These are phyloP conservation scores for Chaetura pelagica DNA, from an alignment of 2,113 vertebrate genomes.

Conservation along the genomic window DNA sequence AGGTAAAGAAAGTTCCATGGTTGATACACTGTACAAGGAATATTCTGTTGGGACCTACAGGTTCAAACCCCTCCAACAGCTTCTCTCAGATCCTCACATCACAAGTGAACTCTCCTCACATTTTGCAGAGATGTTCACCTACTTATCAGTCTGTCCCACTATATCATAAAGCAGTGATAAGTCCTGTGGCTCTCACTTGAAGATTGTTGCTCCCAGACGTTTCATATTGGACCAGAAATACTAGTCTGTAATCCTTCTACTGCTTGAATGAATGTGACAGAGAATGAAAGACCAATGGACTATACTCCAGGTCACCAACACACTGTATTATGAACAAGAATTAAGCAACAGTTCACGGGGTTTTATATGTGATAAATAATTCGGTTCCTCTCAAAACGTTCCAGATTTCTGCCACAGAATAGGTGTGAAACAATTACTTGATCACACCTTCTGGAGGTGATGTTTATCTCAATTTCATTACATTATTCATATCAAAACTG, in stretches of 20 bases:
- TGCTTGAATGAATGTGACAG: neutral
- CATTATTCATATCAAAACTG: neutral
- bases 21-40: neutral
- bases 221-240: neutral
- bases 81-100: neutral
- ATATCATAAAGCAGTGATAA: neutral
- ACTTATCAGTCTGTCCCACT: neutral
- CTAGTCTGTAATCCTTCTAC: neutral
- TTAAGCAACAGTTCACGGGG: neutral
- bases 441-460: neutral
- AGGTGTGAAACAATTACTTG: neutral
- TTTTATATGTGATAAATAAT: neutral
- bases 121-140: neutral
- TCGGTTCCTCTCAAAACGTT: neutral
- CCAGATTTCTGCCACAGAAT: neutral
- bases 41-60: neutral
- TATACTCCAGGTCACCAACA: neutral
- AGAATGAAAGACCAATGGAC: neutral
- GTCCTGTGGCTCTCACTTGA: neutral
- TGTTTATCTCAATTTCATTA: neutral
- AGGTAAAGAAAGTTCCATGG: neutral
- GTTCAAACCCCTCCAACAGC: neutral
- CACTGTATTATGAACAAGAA: neutral
- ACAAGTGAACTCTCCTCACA: neutral
- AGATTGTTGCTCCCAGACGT: neutral